Conservation (phyloP, 1,140 invertebrate genomes). For the Aphis gossypii region DNA sequence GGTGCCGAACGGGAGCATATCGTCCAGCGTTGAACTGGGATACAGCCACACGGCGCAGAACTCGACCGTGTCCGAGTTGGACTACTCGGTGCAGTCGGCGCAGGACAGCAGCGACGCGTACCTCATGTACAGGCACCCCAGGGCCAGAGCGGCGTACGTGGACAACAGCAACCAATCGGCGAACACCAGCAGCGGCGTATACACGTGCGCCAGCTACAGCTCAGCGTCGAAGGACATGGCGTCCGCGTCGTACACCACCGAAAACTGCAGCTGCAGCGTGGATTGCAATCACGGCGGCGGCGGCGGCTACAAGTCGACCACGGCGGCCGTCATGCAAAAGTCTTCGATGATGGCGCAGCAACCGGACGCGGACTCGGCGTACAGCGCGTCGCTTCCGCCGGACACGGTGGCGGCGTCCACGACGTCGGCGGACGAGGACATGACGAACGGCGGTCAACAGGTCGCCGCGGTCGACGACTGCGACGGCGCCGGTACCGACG, state of each 20-base stretch:
- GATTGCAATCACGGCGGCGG: background rate
- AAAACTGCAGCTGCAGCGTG: constrained; percentile 7
- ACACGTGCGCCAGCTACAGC: constrained; percentile 48
- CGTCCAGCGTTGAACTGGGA: constrained; percentile 79
- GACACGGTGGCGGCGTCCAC: background rate
- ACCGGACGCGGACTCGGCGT: background rate
- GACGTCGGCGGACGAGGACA: background rate
- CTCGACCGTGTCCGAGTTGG: constrained; percentile 73
- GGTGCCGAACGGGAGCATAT: constrained; percentile 70
- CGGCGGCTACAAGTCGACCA: background rate
- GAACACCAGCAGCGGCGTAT: constrained; percentile 63
- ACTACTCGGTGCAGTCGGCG: constrained; percentile 66
- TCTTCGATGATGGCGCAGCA: background rate
- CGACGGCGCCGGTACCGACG: background rate
- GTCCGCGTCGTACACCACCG: constrained; percentile 40
- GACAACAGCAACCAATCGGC: constrained; percentile 63
- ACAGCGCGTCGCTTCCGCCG: background rate
- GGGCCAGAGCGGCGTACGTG: constrained; percentile 62
- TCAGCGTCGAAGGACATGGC: constrained; percentile 20
- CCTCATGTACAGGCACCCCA: constrained; percentile 62
- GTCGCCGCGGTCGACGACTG: background rate
- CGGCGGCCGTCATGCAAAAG: background rate
- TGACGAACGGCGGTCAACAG: background rate
- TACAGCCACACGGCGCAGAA: constrained; percentile 85
- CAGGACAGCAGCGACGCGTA: constrained; percentile 63